Conservation (phyloP, 53 echinoderm and acorn worm genomes). For the Astropecten irregularis region DNA sequence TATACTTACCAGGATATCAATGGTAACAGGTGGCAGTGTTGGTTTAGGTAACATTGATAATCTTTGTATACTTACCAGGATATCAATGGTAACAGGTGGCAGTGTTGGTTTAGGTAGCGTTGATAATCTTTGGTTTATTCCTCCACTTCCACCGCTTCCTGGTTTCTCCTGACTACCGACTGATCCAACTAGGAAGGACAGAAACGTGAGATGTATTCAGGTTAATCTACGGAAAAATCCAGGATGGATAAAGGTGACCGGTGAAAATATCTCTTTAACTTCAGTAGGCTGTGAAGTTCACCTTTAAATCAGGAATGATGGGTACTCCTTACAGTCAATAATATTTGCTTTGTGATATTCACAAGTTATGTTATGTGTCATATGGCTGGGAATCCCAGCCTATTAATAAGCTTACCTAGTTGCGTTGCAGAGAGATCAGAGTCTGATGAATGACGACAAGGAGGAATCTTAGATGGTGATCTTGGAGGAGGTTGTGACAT, state of each 20-base stretch:
- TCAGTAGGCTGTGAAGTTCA: too few relatives aligned
- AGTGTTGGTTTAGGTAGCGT: constrained; percentile 52
- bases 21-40: constrained; percentile 46
- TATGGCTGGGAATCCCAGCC: too few relatives aligned
- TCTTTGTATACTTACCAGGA: constrained; percentile 68
- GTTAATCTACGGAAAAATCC: too few relatives aligned
- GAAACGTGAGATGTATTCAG: too few relatives aligned
- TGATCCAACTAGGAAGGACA: too few relatives aligned
- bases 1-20: constrained; percentile 72
- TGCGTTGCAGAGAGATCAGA: constrained; percentile 57
- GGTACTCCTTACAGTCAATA: too few relatives aligned
- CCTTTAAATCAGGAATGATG: too few relatives aligned
- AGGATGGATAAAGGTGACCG: too few relatives aligned
- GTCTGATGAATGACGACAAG: constrained; percentile 71
- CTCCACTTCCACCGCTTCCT: constrained; percentile 73
- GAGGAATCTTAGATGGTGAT: constrained; percentile 77
- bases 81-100: constrained; percentile 64
- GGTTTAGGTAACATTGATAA: constrained; percentile 55
- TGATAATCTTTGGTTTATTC: constrained; percentile 47
- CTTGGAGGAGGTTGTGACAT: constrained; percentile 57
- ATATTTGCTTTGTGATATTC: too few relatives aligned
- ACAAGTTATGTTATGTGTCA: too few relatives aligned
- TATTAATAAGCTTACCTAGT: constrained; percentile 43
- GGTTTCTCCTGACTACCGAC: constrained; percentile 69
- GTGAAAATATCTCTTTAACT: too few relatives aligned